Percentiles rank a stretch among this genome's conserved stretches.
Conservation (phyloP, 2,888 invertebrate genomes). For the Lumbricus terrestris region DNA sequence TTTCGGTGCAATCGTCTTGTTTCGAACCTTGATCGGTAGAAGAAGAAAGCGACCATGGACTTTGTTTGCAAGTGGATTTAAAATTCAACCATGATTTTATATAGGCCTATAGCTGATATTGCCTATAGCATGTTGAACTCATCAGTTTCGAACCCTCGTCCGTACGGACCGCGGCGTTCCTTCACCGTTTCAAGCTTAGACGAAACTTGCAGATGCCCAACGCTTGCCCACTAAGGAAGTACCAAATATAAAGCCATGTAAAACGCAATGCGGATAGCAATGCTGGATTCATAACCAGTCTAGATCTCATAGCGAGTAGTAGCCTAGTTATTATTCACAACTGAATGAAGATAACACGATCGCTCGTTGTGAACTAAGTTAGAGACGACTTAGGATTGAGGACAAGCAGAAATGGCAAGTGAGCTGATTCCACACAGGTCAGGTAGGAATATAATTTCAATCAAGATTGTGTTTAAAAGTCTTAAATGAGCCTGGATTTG, state of each 20-base stretch:
- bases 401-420: background rate
- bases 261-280: background rate
- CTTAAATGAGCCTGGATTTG: no score
- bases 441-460: background rate
- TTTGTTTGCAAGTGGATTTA: background rate
- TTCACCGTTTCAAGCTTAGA: background rate
- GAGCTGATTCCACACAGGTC: background rate
- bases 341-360: no score
- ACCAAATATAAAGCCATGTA: background rate
- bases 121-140: no score
- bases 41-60: background rate
- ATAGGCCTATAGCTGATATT: background rate
- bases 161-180: background rate
- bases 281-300: background rate
- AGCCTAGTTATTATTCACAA: no score
- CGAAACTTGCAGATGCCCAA: background rate
- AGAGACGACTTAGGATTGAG: background rate
- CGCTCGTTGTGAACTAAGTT: no score
- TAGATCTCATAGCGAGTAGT: background rate
- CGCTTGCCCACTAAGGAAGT: background rate
- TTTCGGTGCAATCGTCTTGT: background rate
- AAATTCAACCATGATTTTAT: no score
- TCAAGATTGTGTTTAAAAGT: background rate
- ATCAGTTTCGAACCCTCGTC: background rate
- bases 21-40: background rate